Conservation (phyloP, 2,797 vertebrate species). For the Lagocephalus sceleratus region DNA sequence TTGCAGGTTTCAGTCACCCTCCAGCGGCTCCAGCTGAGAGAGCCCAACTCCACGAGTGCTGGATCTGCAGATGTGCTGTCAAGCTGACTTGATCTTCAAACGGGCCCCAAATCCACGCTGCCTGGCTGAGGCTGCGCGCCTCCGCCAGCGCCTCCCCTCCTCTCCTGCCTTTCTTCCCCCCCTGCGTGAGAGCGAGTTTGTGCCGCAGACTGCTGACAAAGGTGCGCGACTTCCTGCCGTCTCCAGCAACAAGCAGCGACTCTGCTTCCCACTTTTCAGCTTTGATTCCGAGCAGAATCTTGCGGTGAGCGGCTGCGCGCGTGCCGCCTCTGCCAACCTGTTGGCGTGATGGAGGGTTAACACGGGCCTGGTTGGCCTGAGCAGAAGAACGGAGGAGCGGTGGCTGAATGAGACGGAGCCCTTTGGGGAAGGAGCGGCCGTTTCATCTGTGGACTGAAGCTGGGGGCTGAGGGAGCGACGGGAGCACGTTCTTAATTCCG, state of each 20-base stretch:
- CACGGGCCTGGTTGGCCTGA: too few relatives aligned
- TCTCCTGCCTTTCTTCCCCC: slow-evolving; percentile 1
- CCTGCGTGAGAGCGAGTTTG: slow-evolving; percentile 14
- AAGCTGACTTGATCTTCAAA: slow-evolving; percentile 19
- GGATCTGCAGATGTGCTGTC: slow-evolving; percentile 6
- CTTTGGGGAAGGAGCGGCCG: slow-evolving; percentile 52
- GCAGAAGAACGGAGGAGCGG: too few relatives aligned
- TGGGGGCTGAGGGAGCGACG: slow-evolving; percentile 30
- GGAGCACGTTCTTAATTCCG: slow-evolving; percentile 37
- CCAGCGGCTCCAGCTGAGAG: not conserved
- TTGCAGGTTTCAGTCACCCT: too few relatives aligned
- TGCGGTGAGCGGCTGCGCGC: too few relatives aligned
- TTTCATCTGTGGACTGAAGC: slow-evolving; percentile 58
- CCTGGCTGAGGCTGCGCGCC: slow-evolving; percentile 7
- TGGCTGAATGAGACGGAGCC: slow-evolving; percentile 66
- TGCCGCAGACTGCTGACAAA: slow-evolving; percentile 43
- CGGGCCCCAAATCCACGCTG: slow-evolving; percentile 12
- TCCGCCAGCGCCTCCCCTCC: not conserved
- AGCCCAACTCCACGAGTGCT: not conserved
- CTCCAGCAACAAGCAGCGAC: not conserved
- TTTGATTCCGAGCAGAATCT: slow-evolving; percentile 8
- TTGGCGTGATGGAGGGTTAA: too few relatives aligned
- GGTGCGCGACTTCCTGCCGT: slow-evolving; percentile 2
- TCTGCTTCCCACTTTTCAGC: not conserved
- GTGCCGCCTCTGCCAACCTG: too few relatives aligned